phyloP scores from a whole-genome alignment of 2,113 vertebrate species.

The Ochotona princeps region DNA sequence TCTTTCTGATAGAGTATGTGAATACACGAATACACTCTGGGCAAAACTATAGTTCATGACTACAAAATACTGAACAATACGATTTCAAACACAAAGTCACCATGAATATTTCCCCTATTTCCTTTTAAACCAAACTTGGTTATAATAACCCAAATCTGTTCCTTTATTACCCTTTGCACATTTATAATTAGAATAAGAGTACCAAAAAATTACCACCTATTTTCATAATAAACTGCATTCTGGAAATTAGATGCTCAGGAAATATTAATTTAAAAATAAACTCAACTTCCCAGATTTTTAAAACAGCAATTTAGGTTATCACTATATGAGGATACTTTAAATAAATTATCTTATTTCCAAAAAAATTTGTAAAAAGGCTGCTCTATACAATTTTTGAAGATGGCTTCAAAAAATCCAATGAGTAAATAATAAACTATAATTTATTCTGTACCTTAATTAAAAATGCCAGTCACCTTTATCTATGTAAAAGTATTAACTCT shows the following conservation, averaged over 20 bases:
- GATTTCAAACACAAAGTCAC: neutral
- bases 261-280: conserved; percentile 13
- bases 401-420: neutral
- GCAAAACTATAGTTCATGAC: neutral
- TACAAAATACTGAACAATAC: neutral
- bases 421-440: neutral
- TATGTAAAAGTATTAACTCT: neutral
- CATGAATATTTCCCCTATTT: neutral
- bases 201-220: neutral
- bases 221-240: neutral
- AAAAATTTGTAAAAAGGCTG: neutral
- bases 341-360: neutral
- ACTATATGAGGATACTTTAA: neutral
- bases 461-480: neutral
- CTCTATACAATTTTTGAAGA: neutral
- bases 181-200: neutral
- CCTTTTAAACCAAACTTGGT: neutral
- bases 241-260: neutral
- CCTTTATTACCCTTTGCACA: neutral
- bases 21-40: neutral
- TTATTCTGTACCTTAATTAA: neutral
- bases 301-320: neutral
- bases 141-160: neutral
- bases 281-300: neutral
- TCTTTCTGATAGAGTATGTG: neutral